Conservation (phyloP, 2,888 invertebrate species). For the Parnassius smintheus region DNA sequence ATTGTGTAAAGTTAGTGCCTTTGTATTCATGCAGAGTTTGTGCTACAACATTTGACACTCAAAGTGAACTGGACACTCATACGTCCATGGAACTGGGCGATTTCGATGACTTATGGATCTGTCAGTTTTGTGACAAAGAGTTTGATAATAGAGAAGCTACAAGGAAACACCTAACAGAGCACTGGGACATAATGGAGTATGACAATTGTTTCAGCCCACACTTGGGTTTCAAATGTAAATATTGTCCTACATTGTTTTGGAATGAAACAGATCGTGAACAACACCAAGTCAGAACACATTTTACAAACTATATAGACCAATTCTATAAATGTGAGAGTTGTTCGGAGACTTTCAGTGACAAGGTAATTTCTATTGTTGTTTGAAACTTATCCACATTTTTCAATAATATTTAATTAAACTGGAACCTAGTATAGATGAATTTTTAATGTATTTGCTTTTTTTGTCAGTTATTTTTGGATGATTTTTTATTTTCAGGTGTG, state of each 20-base stretch:
- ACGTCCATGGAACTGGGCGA: constrained; percentile 55
- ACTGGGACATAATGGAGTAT: constrained; percentile 57
- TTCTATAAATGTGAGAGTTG: constrained; percentile 69
- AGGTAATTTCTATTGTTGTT: constrained; percentile 47
- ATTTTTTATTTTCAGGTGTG: constrained; percentile 53
- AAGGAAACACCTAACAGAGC: constrained; percentile 59
- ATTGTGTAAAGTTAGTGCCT: constrained; percentile 57
- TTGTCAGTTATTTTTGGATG: not conserved
- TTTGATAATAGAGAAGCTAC: constrained; percentile 62
- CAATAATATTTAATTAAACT: no score
- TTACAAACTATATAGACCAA: constrained; percentile 51
- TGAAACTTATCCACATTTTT: not conserved
- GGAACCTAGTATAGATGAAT: no score
- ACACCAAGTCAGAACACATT: constrained; percentile 67
- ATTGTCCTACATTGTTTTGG: constrained; percentile 74
- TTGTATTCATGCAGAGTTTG: constrained; percentile 67
- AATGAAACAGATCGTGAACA: constrained; percentile 71
- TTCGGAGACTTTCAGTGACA: constrained; percentile 65
- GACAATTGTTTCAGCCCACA: constrained; percentile 75
- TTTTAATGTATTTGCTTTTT: no score
- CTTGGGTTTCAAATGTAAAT: constrained; percentile 74
- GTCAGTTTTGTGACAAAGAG: constrained; percentile 77
- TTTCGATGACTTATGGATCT: constrained; percentile 72
- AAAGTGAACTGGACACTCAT: constrained; percentile 57
- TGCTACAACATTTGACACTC: constrained; percentile 59